Evolutionary conservation across 2,113 vertebrate species (phyloP).

Genomic region (Datnioides undecimradiatus): DNA sequence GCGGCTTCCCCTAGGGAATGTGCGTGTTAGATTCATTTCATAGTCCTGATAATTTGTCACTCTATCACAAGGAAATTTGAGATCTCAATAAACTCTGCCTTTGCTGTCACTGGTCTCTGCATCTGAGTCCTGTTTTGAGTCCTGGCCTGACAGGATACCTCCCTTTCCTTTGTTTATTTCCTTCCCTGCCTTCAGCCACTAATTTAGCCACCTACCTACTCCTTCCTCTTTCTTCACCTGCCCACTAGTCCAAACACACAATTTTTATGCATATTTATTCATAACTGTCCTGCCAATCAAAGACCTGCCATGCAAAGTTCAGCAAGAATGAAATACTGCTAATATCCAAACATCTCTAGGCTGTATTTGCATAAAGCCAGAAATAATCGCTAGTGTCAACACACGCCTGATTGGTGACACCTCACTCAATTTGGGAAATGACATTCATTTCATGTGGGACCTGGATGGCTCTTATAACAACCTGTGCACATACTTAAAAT

Average conservation of each 20-base stretch:
- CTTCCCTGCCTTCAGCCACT: background rate
- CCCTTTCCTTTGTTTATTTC: background rate
- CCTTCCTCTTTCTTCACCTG: slow-evolving; percentile 36
- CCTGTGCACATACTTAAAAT: slow-evolving; percentile 18
- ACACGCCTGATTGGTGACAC: slow-evolving; percentile 54
- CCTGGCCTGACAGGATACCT: too few species aligned
- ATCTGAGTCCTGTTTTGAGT: too few species aligned
- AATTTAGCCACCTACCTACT: slow-evolving; percentile 15
- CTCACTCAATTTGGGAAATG: slow-evolving; percentile 57
- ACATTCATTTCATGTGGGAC: slow-evolving; percentile 49
- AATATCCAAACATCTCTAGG: slow-evolving; percentile 59
- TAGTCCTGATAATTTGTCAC: too few species aligned
- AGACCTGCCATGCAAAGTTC: slow-evolving; percentile 65
- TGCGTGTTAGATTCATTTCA: too few species aligned
- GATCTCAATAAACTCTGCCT: too few species aligned
- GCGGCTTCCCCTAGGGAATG: too few species aligned
- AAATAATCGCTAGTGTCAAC: slow-evolving; percentile 65
- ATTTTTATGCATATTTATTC: slow-evolving; percentile 77
- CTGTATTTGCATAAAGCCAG: slow-evolving; percentile 63
- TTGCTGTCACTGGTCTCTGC: too few species aligned
- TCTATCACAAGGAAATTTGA: too few species aligned
- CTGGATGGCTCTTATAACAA: slow-evolving; percentile 32
- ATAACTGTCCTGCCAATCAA: slow-evolving; percentile 74
- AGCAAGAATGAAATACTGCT: slow-evolving; percentile 64
- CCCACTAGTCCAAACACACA: slow-evolving; percentile 39